phyloP scores from a whole-genome alignment of 2,113 vertebrate species.

The Cyanoliseus patagonus region DNA sequence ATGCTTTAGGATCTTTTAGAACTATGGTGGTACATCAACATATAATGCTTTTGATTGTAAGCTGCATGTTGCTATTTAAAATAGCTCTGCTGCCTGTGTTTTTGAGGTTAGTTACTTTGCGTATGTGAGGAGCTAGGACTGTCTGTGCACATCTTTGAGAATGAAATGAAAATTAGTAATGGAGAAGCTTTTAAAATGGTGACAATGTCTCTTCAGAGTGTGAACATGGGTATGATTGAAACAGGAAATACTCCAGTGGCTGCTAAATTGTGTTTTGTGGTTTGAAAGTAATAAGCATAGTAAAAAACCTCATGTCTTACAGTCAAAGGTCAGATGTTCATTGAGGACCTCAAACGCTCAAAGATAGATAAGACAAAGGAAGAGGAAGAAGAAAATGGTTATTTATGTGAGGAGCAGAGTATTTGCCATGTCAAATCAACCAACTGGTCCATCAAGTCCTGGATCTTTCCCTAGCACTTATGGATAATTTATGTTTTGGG shows the following conservation, averaged over 20 bases:
- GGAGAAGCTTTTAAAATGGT: background rate
- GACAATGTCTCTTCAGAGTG: background rate
- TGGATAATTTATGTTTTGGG: background rate
- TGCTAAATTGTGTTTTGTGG: background rate
- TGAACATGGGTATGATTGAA: background rate
- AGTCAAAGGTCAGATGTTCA: background rate
- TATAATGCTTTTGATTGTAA: background rate
- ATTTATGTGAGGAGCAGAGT: background rate
- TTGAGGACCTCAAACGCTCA: background rate
- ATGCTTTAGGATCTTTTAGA: background rate
- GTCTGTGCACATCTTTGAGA: background rate
- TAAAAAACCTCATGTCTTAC: background rate
- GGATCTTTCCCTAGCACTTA: background rate
- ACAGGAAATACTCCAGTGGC: background rate
- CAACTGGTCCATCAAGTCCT: background rate
- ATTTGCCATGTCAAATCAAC: background rate
- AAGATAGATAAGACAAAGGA: background rate
- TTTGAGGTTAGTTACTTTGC: background rate
- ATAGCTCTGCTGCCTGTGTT: background rate
- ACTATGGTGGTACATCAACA: background rate
- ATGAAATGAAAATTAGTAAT: background rate
- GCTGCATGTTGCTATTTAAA: background rate
- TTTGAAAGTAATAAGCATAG: background rate
- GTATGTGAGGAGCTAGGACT: background rate
- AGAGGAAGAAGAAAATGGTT: background rate